Percentiles rank a stretch among this genome's conserved stretches.
phyloP scores from a whole-genome alignment of 1,140 invertebrate species.

The Dysdera silvatica region DNA sequence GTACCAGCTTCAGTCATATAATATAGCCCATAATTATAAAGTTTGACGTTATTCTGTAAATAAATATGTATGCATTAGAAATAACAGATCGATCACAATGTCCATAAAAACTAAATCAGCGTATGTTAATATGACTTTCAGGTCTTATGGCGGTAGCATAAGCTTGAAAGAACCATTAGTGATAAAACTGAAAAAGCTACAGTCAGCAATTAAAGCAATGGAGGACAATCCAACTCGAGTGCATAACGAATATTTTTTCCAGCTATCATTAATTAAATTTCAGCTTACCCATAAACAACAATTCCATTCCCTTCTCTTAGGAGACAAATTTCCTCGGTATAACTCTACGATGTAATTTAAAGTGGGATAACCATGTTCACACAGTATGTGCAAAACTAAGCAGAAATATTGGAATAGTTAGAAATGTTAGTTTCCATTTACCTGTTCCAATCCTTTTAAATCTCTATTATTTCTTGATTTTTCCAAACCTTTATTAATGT shows the following conservation, averaged over 20 bases:
- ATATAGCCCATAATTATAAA: constrained; percentile 87
- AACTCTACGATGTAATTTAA: too few species aligned
- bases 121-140: not conserved
- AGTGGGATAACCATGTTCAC: too few species aligned
- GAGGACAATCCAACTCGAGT: not conserved
- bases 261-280: too few species aligned
- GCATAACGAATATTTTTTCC: not conserved
- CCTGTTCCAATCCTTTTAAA: too few species aligned
- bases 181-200: not conserved
- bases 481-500: too few species aligned
- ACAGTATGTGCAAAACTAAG: too few species aligned
- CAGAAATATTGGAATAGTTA: too few species aligned
- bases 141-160: not conserved
- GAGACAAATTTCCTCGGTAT: too few species aligned
- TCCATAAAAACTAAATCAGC: constrained; percentile 5
- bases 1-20: constrained; percentile 78
- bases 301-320: too few species aligned
- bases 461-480: too few species aligned
- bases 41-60: constrained; percentile 56
- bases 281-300: too few species aligned
- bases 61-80: constrained; percentile 17
- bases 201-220: not conserved
- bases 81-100: constrained; percentile 13
- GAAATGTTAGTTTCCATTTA: too few species aligned
- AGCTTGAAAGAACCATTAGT: not conserved